A percentile compares a stretch with the other conserved stretches of the same genome.
These are phyloP conservation scores for Conistra vaccinii DNA, from an alignment of 2,888 invertebrate genomes.

Conservation along the genomic window DNA sequence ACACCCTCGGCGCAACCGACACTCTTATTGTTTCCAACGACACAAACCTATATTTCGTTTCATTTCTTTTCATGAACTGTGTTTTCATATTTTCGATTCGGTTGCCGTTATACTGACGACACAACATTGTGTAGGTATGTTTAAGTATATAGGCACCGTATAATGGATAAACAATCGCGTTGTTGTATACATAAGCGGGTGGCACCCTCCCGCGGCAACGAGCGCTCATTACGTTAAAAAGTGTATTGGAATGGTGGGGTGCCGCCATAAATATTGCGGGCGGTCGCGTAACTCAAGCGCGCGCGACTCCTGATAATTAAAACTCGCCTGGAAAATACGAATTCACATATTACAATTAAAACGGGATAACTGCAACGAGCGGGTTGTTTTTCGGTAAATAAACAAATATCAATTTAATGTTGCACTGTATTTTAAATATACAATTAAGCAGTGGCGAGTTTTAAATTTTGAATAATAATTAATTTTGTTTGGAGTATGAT, in stretches of 20 bases:
- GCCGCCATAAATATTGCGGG: slow-evolving; percentile 90
- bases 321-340: slow-evolving; percentile 89
- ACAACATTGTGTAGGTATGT: slow-evolving; percentile 40
- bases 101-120: slow-evolving; percentile 39
- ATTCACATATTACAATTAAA: slow-evolving; percentile 91
- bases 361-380: slow-evolving; percentile 84
- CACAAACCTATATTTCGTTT: slow-evolving; percentile 67
- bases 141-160: slow-evolving; percentile 57
- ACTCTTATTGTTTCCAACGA: slow-evolving; percentile 75
- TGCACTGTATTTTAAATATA: slow-evolving; percentile 66
- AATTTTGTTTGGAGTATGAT: slow-evolving; percentile 52
- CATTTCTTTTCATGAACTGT: slow-evolving; percentile 60
- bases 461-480: slow-evolving; percentile 61
- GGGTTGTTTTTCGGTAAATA: slow-evolving; percentile 81
- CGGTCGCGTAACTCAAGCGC: slow-evolving; percentile 90
- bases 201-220: slow-evolving; percentile 78
- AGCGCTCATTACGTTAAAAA: slow-evolving; percentile 90
- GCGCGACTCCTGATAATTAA: slow-evolving; percentile 90
- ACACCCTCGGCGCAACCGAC: slow-evolving; percentile 81
- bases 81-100: slow-evolving; percentile 61
- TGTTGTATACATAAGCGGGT: slow-evolving; percentile 70
- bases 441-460: slow-evolving; percentile 61
- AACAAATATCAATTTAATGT: slow-evolving; percentile 72
- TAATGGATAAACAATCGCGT: slow-evolving; percentile 70
- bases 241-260: slow-evolving; percentile 88